Base-by-base conservation (phyloP, 2,797 vertebrate genomes). In the Poeciliopsis gracilis region DNA sequence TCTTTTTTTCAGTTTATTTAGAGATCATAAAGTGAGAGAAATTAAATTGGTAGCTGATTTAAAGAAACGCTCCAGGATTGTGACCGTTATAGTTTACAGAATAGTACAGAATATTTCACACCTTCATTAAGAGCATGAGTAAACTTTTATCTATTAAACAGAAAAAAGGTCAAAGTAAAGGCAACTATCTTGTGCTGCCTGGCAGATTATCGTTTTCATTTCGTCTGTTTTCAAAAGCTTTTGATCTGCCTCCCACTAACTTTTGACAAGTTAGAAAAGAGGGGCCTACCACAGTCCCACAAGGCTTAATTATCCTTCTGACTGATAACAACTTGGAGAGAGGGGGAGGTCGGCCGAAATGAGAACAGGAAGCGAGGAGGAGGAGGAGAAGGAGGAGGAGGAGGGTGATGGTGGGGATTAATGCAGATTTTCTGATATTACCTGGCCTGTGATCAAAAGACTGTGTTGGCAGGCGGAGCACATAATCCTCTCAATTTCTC, bases 401-500 rank as follows among this genome's bases (percentile, higher is more conserved):
- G 84, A 73, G 82, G 76, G 73, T 77, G 84, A 80, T 66, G 76
- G 59, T 77, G 30, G 85, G 61, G 92, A 94, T 93, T 93, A 93
- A 93, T 89, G 86, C 70, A 90, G 91, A 90, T 92, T 83, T 88
- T 89, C 86, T 89, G 88, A 92, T 93, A 90, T 92, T 86, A 93
- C 91, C 91, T 93, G 93, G 91, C 91, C 79, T 76, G 81, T 84
- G 88, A 94, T 94, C 91, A 95, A 87, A 94, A 91, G 90, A 74
- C 80, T 46, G 82, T 87, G 91, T 90, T 94, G 92, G 90, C 91
- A 94, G 86, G 88, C 70, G 85, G 86, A 82, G 82, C 82, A 82
- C 82, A 89, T 91, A 91, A 92, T 92, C 87, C 88, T 84, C 84
- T 80, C 55, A 7, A 82, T 89, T 82, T 86, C 3, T 90, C 46